phyloP scores from a whole-genome alignment of 2,797 vertebrate genomes.

The Enteromius mattozi region DNA sequence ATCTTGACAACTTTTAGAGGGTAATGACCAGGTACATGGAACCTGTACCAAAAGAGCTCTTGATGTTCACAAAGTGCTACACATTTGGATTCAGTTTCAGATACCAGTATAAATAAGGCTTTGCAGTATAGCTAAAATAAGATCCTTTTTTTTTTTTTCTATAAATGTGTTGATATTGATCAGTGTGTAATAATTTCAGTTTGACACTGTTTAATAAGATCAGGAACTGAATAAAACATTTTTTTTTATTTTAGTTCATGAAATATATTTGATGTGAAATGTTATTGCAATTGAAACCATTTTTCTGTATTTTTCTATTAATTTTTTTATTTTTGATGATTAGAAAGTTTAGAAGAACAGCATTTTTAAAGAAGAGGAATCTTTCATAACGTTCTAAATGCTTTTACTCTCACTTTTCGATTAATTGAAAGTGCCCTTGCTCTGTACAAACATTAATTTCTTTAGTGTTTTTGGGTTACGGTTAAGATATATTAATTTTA shows the following conservation, averaged over 20 bases:
- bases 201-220: not conserved
- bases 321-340: not conserved
- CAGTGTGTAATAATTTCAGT: not conserved
- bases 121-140: not conserved
- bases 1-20: conserved; percentile 2
- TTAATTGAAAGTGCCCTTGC: not conserved
- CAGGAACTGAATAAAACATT: not conserved
- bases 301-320: too few species aligned
- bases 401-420: not conserved
- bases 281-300: too few species aligned
- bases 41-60: not conserved
- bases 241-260: not conserved
- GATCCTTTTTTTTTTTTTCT: not conserved
- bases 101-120: not conserved
- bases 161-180: not conserved
- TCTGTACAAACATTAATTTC: not conserved
- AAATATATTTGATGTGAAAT: not conserved
- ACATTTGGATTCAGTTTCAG: not conserved
- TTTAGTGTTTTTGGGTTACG: not conserved
- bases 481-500: not conserved
- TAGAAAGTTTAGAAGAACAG: not conserved
- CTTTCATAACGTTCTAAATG: not conserved
- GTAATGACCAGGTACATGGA: not conserved
- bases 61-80: not conserved
- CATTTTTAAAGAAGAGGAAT: too few species aligned